These are phyloP conservation scores for Pampus argenteus DNA, from an alignment of 2,797 vertebrate genomes.

Conservation along the genomic window DNA sequence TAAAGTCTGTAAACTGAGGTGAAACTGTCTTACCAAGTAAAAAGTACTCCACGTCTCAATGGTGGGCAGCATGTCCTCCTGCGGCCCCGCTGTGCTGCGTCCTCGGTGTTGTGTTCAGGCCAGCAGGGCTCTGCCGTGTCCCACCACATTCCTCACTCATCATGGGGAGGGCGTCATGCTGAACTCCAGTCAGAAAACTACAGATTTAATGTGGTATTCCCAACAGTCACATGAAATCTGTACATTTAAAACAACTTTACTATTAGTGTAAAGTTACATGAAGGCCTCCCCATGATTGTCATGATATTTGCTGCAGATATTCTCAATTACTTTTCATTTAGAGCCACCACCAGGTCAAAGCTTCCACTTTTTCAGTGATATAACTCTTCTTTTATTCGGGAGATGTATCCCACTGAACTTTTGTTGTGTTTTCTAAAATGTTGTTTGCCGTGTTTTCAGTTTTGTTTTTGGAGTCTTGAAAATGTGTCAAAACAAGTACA, in stretches of 20 bases:
- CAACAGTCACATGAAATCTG: rapidly evolving
- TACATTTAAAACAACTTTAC: too few species aligned
- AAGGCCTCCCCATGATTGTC: neutral
- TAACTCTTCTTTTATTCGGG: too few species aligned
- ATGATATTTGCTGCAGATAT: neutral
- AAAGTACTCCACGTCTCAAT: too few species aligned
- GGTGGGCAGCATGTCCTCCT: neutral
- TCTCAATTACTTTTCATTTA: neutral
- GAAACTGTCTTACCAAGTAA: constrained; percentile 12
- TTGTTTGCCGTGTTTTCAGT: too few species aligned
- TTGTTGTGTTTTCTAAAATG: too few species aligned
- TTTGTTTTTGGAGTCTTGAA: too few species aligned
- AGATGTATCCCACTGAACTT: neutral
- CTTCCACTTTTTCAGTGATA: too few species aligned
- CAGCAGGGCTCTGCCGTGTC: neutral
- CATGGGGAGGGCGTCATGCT: neutral
- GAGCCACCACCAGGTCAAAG: too few species aligned
- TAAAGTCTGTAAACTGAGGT: too few species aligned
- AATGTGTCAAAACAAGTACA: neutral
- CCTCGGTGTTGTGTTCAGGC: neutral
- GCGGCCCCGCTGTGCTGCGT: neutral
- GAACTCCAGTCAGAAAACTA: constrained; percentile 2
- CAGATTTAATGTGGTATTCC: rapidly evolving
- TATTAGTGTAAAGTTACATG: neutral
- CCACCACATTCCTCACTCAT: neutral